Evolutionary conservation across 2,888 invertebrate species (phyloP).

Genomic region (Drosophila siamana): DNA sequence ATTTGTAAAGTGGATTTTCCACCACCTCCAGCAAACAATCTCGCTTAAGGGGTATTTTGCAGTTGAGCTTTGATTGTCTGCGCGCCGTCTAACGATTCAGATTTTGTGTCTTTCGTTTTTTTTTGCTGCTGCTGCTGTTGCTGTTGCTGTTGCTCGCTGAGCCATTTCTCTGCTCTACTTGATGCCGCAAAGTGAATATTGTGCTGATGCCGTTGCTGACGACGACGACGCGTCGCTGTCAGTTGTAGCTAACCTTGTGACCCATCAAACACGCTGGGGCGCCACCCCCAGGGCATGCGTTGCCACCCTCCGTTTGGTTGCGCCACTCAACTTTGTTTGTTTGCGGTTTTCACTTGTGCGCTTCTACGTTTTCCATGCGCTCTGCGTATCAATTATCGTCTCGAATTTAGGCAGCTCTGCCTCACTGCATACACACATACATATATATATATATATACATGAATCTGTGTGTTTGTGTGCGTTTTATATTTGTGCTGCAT

Average conservation of each 20-base stretch:
- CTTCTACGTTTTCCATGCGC: constrained; percentile 69
- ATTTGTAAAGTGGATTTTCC: too few species aligned
- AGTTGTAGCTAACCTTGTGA: constrained; percentile 18
- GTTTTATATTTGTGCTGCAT: constrained; percentile 41
- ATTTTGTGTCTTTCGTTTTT: constrained; percentile 10
- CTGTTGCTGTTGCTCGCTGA: neutral
- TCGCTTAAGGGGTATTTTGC: neutral
- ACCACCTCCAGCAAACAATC: too few species aligned
- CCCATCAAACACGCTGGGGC: too few species aligned
- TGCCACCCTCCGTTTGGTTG: constrained; percentile 1
- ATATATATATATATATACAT: too few species aligned
- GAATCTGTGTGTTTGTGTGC: neutral
- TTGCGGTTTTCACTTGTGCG: constrained; percentile 70
- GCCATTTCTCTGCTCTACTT: constrained; percentile 20
- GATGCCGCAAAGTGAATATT: constrained; percentile 50
- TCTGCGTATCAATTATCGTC: constrained; percentile 74
- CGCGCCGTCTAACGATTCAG: neutral
- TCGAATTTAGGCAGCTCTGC: constrained; percentile 58
- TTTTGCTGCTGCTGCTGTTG: neutral
- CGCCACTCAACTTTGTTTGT: constrained; percentile 68
- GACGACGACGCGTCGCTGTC: neutral
- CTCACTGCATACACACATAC: too few species aligned
- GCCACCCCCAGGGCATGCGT: neutral
- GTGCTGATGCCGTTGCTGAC: constrained; percentile 7
- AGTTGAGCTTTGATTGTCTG: neutral